Conservation (phyloP, 1,140 invertebrate species). For the Ooceraea biroi region DNA sequence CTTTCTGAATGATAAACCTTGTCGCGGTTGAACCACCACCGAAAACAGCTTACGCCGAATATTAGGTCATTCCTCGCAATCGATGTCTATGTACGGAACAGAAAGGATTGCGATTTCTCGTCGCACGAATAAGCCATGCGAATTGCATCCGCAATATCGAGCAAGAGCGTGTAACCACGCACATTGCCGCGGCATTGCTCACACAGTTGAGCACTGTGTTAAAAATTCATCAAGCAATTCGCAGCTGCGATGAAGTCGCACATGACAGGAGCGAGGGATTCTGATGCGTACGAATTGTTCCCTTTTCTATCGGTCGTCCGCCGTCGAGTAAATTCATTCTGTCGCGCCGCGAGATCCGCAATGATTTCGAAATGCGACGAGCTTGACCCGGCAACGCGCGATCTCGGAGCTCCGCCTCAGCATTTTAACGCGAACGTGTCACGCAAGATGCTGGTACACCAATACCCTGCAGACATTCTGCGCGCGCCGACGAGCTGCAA, state of each 20-base stretch:
- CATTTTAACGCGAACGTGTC: conserved; percentile 43
- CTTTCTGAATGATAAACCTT: conserved; percentile 45
- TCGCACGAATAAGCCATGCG: too few species aligned
- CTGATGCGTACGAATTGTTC: background rate
- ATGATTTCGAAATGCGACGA: conserved; percentile 12
- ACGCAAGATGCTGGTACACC: conserved; percentile 29
- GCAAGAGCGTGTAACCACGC: too few species aligned
- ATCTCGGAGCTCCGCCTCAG: background rate
- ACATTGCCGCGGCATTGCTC: background rate
- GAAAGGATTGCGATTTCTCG: background rate
- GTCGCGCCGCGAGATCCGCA: background rate
- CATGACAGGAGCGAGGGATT: background rate
- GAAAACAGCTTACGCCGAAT: background rate
- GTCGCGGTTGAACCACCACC: background rate
- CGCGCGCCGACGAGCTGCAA: conserved; percentile 53
- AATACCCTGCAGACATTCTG: conserved; percentile 50
- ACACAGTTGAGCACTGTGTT: background rate
- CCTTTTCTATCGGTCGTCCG: background rate
- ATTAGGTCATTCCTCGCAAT: background rate
- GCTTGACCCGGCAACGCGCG: conserved; percentile 8
- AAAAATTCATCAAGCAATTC: background rate
- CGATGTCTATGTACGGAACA: background rate
- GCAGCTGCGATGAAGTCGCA: background rate
- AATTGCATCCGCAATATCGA: background rate
- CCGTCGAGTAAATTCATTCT: background rate